Evolutionary conservation across 2,888 invertebrate genomes (phyloP).

Genomic region (Dendrolimus pini): DNA sequence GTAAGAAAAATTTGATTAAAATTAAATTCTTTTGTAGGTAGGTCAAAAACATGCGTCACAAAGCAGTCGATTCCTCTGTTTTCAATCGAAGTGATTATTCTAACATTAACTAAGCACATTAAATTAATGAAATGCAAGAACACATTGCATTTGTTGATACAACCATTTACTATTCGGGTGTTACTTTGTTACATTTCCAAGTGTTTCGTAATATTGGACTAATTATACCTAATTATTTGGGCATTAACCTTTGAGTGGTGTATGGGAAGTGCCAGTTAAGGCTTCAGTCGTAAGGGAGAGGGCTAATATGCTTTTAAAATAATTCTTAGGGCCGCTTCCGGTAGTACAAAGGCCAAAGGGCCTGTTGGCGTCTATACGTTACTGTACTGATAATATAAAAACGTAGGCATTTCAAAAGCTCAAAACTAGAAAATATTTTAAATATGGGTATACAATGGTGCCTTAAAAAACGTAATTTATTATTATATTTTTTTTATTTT

Average conservation of each 20-base stretch:
- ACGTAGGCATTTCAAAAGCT: no score
- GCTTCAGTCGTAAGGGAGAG: not conserved
- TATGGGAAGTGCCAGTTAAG: not conserved
- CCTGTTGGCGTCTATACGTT: no score
- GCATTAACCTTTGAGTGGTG: conserved; percentile 32
- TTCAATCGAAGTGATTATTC: not conserved
- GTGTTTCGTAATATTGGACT: conserved; percentile 37
- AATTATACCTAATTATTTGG: conserved; percentile 51
- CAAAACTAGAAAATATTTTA: no score
- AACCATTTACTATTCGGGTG: conserved; percentile 35
- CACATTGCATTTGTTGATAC: conserved; percentile 18
- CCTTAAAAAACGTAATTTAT: no score
- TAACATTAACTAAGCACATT: not conserved
- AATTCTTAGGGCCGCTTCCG: not conserved
- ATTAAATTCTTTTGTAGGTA: no score
- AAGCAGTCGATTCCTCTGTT: not conserved
- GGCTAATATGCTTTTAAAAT: not conserved
- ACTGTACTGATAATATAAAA: no score
- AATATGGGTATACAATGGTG: no score
- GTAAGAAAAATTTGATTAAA: no score
- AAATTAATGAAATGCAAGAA: conserved; percentile 20
- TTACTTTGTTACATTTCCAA: conserved; percentile 41
- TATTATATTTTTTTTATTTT: no score
- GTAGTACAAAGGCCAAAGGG: not conserved
- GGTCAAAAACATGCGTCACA: no score